Base-by-base conservation (phyloP, 2,888 invertebrate genomes). In the Tetragonisca angustula region DNA sequence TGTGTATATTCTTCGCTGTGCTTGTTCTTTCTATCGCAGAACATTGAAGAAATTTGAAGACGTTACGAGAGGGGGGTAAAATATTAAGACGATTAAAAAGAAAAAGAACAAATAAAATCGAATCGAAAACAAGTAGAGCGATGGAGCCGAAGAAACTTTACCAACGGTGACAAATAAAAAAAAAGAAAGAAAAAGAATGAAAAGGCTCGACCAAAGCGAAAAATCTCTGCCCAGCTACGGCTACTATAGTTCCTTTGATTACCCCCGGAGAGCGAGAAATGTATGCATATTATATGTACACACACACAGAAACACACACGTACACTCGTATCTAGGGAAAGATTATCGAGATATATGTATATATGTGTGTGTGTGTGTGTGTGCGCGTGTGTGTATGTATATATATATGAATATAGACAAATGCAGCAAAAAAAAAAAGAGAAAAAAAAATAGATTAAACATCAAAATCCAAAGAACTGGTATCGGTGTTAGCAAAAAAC, bases 401-500 rank as follows among this genome's bases (percentile, higher is more conserved):
- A 27, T 27, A 43, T 72, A 19, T 61, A 1, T 43, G 21, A 70
- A 77, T 77, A 62, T 83, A 91, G 88, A 91, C 89, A 90, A 92
- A 92, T 91, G 92, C 92, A 92, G 92, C 91, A 65, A 65, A 88
- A 84, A 19, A 62, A 32, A 32, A 17, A 19, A 27, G 2, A 27
- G 4, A 27, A 24, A 19, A 19, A 24, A 17, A 62, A 79, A 84
- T 87, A 89, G 86, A 91, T 86, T 86, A 89, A 88, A 91, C 91
- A 90, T 90, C 90, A 91, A 91, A 85, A 85, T 89, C 81, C 88
- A 88, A 81, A 89, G 81, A 89, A 85, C 78, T 85, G 79, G 83
- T 83, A 78, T 87, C 76, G 74, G 85, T 92, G 92, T 94, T 93
- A 93, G 93, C 93, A 90, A 67, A 77, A 90, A 92, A 92, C 91